Evolutionary conservation across 2,888 invertebrate species (phyloP).

Genomic region (Sphecodes monilicornis): DNA sequence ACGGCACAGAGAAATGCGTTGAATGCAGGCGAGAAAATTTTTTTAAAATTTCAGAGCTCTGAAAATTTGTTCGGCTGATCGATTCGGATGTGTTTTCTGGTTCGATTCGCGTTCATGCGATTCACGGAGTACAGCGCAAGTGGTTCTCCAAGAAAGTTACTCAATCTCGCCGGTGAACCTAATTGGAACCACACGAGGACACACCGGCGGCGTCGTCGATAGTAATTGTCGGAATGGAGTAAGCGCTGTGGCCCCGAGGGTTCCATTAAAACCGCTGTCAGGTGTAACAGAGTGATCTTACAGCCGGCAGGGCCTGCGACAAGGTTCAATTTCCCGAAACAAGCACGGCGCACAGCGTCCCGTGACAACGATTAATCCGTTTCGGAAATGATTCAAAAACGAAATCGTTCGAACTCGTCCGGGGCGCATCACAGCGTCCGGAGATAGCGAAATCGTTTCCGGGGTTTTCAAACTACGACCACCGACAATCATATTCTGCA

Average conservation of each 20-base stretch:
- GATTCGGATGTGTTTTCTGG: background rate
- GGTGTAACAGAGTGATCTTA: conserved; percentile 41
- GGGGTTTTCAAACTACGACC: background rate
- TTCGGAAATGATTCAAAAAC: conserved; percentile 20
- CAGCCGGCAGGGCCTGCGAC: conserved; percentile 2
- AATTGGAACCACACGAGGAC: conserved; percentile 8
- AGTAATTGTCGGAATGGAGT: conserved; percentile 44
- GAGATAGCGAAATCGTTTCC: background rate
- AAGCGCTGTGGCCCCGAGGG: conserved; percentile 32
- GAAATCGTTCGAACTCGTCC: background rate
- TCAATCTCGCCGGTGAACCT: background rate
- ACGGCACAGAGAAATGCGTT: too few species aligned
- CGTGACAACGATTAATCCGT: background rate
- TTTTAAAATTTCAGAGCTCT: background rate
- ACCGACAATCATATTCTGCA: background rate
- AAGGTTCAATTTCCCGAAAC: conserved; percentile 36
- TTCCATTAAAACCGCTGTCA: conserved; percentile 47
- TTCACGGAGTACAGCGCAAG: background rate
- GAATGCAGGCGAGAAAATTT: too few species aligned
- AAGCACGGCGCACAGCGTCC: background rate
- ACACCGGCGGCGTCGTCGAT: conserved; percentile 14
- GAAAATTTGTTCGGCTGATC: background rate
- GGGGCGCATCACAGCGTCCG: background rate
- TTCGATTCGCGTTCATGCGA: background rate
- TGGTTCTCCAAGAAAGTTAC: background rate